phyloP scores from a whole-genome alignment of 1,140 invertebrate genomes.

The Rhyacophila brunnea region DNA sequence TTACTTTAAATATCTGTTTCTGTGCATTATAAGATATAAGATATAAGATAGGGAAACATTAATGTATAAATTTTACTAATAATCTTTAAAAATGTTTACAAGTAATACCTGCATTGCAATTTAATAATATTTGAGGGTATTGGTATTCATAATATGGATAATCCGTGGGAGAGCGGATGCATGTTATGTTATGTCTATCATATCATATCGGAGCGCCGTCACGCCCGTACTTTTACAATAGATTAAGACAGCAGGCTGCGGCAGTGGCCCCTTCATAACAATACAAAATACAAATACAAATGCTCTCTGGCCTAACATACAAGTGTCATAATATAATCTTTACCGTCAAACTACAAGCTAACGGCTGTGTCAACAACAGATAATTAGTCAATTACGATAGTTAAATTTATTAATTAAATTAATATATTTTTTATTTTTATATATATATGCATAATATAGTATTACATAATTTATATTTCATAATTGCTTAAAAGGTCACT shows the following conservation, averaged over 20 bases:
- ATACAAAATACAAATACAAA: constrained; percentile 27
- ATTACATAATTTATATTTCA: constrained; percentile 29
- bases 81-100: constrained; percentile 40
- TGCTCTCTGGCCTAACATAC: constrained; percentile 25
- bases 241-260: not conserved
- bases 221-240: too few relatives aligned
- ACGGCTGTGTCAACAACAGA: constrained; percentile 42
- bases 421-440: constrained; percentile 22
- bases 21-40: constrained; percentile 55
- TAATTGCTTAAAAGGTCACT: constrained; percentile 31
- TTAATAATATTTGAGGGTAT: constrained; percentile 40
- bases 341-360: constrained; percentile 46
- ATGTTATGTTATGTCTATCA: too few relatives aligned
- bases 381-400: constrained; percentile 60
- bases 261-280: not conserved
- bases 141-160: constrained; percentile 25
- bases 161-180: too few relatives aligned
- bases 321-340: constrained; percentile 38
- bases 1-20: constrained; percentile 52
- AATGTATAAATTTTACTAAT: constrained; percentile 44
- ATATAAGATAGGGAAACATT: constrained; percentile 53
- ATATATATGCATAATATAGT: constrained; percentile 29
- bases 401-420: constrained; percentile 50
- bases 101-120: constrained; percentile 54
- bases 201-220: too few relatives aligned